phyloP scores from a whole-genome alignment of 2,797 vertebrate species.

The Oreochromis grahami region DNA sequence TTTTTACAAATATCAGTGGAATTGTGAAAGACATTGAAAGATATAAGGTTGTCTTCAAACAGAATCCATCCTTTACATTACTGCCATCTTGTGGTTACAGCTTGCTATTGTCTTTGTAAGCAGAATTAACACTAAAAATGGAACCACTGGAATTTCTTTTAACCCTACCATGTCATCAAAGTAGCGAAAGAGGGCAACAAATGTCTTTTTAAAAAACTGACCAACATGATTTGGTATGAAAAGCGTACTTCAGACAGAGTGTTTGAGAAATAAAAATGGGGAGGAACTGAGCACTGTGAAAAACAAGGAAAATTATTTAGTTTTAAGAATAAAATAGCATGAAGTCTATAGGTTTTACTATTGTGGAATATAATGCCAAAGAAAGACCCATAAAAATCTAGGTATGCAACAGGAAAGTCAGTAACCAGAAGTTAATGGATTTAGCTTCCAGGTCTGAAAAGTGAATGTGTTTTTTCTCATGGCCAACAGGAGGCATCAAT shows the following conservation, averaged over 20 bases:
- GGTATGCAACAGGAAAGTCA: neutral
- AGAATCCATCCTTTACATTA: neutral
- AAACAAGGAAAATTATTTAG: neutral
- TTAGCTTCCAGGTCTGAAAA: neutral
- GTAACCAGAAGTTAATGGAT: neutral
- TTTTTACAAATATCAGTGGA: neutral
- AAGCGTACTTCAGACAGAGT: neutral
- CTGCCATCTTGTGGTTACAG: neutral
- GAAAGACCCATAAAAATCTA: neutral
- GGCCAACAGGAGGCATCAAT: neutral
- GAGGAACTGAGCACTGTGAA: neutral
- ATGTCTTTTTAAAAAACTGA: neutral
- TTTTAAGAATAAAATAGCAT: neutral
- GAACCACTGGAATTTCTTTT: neutral
- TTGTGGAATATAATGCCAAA: neutral
- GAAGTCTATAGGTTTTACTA: neutral
- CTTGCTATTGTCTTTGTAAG: neutral
- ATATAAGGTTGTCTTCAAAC: neutral
- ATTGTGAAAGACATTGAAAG: neutral
- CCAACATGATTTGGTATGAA: neutral
- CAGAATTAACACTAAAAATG: neutral
- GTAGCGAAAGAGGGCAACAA: neutral
- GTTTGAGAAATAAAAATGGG: neutral
- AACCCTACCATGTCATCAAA: neutral
- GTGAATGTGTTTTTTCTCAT: neutral